phyloP scores from a whole-genome alignment of 2,888 invertebrate species.

The Dyspetes luteomarginatus region DNA sequence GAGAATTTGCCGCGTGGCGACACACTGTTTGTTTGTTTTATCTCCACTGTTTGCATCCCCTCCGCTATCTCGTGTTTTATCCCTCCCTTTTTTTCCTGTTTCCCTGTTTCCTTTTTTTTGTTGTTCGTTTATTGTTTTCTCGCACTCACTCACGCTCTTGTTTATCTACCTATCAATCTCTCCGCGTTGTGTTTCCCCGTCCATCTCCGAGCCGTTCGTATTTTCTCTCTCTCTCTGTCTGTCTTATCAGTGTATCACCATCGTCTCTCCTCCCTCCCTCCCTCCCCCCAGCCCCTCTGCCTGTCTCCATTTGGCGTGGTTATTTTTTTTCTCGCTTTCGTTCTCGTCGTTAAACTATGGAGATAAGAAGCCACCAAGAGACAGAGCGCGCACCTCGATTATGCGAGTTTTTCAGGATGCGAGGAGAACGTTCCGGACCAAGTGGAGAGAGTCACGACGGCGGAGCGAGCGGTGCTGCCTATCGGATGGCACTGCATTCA shows the following conservation, averaged over 20 bases:
- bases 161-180: slow-evolving; percentile 55
- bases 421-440: slow-evolving; percentile 65
- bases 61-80: background rate
- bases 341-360: slow-evolving; percentile 31
- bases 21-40: too few species aligned
- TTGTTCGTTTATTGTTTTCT: background rate
- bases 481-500: slow-evolving; percentile 80
- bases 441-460: slow-evolving; percentile 70
- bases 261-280: slow-evolving; percentile 19
- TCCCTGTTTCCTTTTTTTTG: background rate
- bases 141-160: slow-evolving; percentile 57
- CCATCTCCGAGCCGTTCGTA: background rate
- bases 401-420: slow-evolving; percentile 54
- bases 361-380: slow-evolving; percentile 54
- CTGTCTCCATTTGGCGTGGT: background rate
- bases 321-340: background rate
- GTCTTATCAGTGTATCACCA: slow-evolving; percentile 17
- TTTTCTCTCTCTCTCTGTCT: slow-evolving; percentile 10
- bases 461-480: slow-evolving; percentile 79
- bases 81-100: background rate
- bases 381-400: slow-evolving; percentile 59
- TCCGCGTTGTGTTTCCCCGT: slow-evolving; percentile 24
- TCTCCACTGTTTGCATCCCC: too few species aligned
- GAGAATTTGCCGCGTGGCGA: too few species aligned
- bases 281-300: slow-evolving; percentile 11